Evolutionary conservation across 2,797 vertebrate genomes (phyloP), one percentile per base, ranked within the genome.

Genomic region (Geotrypetes seraphini): DNA sequence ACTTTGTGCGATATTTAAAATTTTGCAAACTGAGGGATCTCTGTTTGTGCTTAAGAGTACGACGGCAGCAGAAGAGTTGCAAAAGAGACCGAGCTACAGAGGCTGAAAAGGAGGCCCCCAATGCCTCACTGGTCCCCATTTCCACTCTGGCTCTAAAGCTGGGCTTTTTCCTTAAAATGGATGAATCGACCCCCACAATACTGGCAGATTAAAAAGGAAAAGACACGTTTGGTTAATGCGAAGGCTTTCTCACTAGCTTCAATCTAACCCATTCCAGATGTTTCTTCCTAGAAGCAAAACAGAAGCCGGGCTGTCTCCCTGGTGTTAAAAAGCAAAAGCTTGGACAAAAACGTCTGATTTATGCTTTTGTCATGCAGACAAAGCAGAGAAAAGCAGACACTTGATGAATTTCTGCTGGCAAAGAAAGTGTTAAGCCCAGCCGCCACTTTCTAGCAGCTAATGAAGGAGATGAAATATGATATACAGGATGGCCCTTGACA

Each of bases 381-480:
- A 51, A 33, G 45, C 26, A 40, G 3, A 16, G 33, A 36, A 8
- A 8, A 36, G 30, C 0, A 2, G 19, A 39, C n/a, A n/a, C n/a
- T n/a, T n/a, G n/a, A n/a, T n/a, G n/a, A n/a, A n/a, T n/a, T n/a
- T n/a, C n/a, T n/a, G n/a, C 55, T 42, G 66, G 73, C 21, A 24
- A 28, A 31, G 38, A 23, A 75, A 69, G 73, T 50, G 75, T 75
- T 75, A 75, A 79, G 48, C 33, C 37, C 51, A 64, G 43, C 54
- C 57, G 53, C 66, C 46, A 36, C 24, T 14, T 58, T 51, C 48
- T 45, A 63, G 73, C 60, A 75, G 79, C 71, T 78, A 75, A 75
- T 79, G 79, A 81, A 77, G 73, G 66, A 83, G 83, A 84, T 78
- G 74, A 79, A 82, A 82, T 78, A 79, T 77, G 79, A 78, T 79